Evolutionary conservation across 1,140 invertebrate species (phyloP).

Genomic region (Camponotus floridanus): DNA sequence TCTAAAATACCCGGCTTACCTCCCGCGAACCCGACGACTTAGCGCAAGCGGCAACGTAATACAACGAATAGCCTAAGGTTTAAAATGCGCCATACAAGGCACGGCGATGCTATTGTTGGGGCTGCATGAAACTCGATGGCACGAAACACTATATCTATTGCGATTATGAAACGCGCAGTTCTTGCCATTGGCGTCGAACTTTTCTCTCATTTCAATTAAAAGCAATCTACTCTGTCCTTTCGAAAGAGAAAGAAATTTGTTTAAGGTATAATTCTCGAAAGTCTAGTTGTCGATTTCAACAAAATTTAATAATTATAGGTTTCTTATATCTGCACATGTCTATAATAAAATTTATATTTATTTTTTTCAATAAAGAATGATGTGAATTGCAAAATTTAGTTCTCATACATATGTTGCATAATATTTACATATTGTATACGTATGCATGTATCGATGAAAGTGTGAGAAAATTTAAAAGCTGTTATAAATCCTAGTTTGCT

Average conservation of each 20-base stretch:
- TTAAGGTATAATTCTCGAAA: not conserved
- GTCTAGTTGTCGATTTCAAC: not conserved
- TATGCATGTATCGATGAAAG: too few species aligned
- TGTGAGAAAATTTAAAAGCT: not conserved
- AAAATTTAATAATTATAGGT: not conserved
- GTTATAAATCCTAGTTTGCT: not conserved
- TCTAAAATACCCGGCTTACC: slow-evolving; percentile 35
- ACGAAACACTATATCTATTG: slow-evolving; percentile 31
- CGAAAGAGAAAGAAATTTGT: not conserved
- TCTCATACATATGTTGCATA: not conserved
- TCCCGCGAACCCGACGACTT: slow-evolving; percentile 7
- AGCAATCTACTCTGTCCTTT: not conserved
- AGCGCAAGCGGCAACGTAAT: slow-evolving; percentile 12
- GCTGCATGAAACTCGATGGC: not conserved
- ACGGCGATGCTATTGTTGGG: slow-evolving; percentile 58
- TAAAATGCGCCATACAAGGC: slow-evolving; percentile 30
- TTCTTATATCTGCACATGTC: not conserved
- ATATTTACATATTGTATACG: too few species aligned
- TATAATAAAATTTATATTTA: not conserved
- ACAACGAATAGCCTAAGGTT: slow-evolving; percentile 57
- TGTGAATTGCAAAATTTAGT: not conserved
- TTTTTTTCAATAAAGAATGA: not conserved
- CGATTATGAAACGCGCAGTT: slow-evolving; percentile 59
- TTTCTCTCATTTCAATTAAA: not conserved
- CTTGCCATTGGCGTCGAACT: slow-evolving; percentile 20